Base-by-base conservation (phyloP, 1,140 invertebrate species). In the Glossosoma conforme region DNA sequence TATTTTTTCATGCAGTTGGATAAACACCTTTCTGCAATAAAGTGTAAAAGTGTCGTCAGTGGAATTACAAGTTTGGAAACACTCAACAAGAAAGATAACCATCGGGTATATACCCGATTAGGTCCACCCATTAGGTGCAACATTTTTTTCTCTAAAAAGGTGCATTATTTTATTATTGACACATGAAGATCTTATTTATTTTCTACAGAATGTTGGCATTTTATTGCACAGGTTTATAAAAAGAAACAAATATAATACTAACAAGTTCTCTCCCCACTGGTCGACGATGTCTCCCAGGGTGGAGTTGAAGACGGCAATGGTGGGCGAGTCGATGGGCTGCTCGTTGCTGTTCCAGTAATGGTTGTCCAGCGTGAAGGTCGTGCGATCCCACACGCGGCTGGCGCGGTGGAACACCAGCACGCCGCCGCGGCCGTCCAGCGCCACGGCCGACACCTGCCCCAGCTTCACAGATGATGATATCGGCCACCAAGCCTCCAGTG, bases 341-440 rank as follows among this genome's bases (percentile, higher is more conserved):
- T 78, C 65, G 13, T 76, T 74, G 18, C 65, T 68, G 48, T 83
- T 63, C 47, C 74, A 74, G 64, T 78, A 88, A 1, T 75, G 67
- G 66, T 89, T 81, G 3, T 69, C 60, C 1, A 58, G 52, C 44
- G 80, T 69, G 62, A 92, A 93, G 15, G 87, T 83, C 6, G 62
- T 66, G 9, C 53, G 62, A 56, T 73, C 74, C 93, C 93, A 97
- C 2, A 81, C 64, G 55, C 85, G 75, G 44, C 79, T 66, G 3
- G 80, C 88, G 60, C 93, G 78, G 67, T 96, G 92, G 62, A 97
- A 94, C 14, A 96, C 77, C 21, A 86, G 80, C 14, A 95, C 69
- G 58, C 86, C 82, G 10, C 87, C 89, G 42, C 74, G 58, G 2
- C 70, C 74, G 67, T 92, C 87, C 13, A 91, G 71, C 14, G 85